Base-by-base conservation (phyloP, 2,888 invertebrate genomes). In the Diarsia dahlii region DNA sequence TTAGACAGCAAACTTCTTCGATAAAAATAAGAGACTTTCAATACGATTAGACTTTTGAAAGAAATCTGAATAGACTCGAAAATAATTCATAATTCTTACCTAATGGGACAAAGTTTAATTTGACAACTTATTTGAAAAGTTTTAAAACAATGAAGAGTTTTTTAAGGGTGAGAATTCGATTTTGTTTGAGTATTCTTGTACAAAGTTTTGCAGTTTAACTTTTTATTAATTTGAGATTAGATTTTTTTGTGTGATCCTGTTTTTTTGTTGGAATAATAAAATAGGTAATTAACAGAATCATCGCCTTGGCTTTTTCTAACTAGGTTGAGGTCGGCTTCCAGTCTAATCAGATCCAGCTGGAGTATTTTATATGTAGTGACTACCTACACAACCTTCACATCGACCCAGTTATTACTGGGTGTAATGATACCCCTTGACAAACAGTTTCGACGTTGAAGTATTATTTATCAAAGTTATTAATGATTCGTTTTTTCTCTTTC, bases 41-140 rank as follows among this genome's bases (percentile, higher is more conserved):
- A 60, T 48, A 1, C 20, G 23, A 28, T 28, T 28, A 28, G 28
- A 18, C 2, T 56, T 76, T 56, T 68, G 9, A 48, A 58, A 45
- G 56, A n/a, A 56, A 78, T 48, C 3, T 48, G 18, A 52, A 52
- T 46, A n/a, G 9, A 46, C 23, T 23, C 1, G 45, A 52, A 34
- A 79, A 52, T 56, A 23, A 10, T 13, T 34, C 23, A 23, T 46
- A 20, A 23, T 48, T 78, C 34, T 10, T 23, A 28, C 1, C 28
- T 48, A 71, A 20, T 18, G 20, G n/a, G 28, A 56, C n/a, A 45
- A 80, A 56, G 20, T 80, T 56, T 13, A 1, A 46, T 20, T 62
- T 54, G 48, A 39, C 20, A 12, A 63, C 46, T 54, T 63, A 5
- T 63, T 45, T 63, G 15, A 39, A 46, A 54, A 69, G 2, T 69